Evolutionary conservation across 2,797 vertebrate species (phyloP).

Genomic region (Centroberyx gerrardi): DNA sequence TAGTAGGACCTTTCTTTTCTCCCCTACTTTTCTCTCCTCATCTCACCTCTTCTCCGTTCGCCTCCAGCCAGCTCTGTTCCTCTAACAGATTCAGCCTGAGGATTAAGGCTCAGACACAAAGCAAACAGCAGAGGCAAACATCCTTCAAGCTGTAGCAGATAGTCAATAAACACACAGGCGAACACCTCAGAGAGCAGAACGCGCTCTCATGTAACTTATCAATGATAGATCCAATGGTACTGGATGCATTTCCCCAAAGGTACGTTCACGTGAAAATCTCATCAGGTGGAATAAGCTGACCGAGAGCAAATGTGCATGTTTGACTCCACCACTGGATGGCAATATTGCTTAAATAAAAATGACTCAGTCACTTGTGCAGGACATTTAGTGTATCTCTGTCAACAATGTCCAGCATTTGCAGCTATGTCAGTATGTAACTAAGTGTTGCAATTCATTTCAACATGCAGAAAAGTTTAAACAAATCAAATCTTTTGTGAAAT

Average conservation of each 20-base stretch:
- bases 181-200: constrained; percentile 12
- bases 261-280: too few species aligned
- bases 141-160: not conserved
- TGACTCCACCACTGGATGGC: constrained; percentile 52
- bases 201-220: not conserved
- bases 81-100: constrained; percentile 15
- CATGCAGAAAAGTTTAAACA: too few species aligned
- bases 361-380: not conserved
- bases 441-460: constrained; percentile 1
- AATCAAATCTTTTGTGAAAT: not conserved
- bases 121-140: constrained; percentile 15
- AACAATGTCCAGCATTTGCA: not conserved
- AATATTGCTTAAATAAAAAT: constrained; percentile 40
- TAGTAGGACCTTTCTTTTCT: too few species aligned
- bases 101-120: not conserved
- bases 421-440: not conserved
- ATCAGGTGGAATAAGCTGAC: too few species aligned
- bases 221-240: not conserved
- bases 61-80: constrained; percentile 8
- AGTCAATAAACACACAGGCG: constrained; percentile 13
- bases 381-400: not conserved
- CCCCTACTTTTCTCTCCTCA: too few species aligned
- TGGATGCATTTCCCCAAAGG: constrained; percentile 3
- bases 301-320: too few species aligned
- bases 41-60: not conserved